Base-by-base conservation (phyloP, 2,888 invertebrate genomes). In the Serrognathus titanus region DNA sequence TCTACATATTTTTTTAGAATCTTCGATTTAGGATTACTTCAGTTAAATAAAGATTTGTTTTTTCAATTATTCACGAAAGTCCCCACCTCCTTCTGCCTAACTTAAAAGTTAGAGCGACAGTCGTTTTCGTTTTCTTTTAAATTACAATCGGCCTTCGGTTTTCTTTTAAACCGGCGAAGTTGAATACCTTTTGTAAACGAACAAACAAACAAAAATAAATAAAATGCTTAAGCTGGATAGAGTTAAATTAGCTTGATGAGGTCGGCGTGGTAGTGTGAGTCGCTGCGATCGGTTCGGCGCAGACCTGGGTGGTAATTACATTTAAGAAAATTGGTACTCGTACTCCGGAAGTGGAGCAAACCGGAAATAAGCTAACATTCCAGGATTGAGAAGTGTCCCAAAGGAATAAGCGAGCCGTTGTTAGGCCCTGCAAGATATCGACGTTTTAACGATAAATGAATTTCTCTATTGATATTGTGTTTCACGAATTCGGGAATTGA, bases 311-410 rank as follows among this genome's bases (percentile, higher is more conserved):
- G 59, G 72, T 71, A 72, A 71, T 71, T 71, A 70, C 70, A 70
- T 71, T 71, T 71, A 69, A 69, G 71, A 71, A 72, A 69, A 72
- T 71, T 71, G 70, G 69, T 66, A 67, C 68, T 68, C 66, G 68
- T 64, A 63, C 61, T 63, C 63, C 65, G 68, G 69, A 69, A 67
- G 66, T 66, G 65, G 69, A 31, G 65, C 66, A 64, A 62, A 65
- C 64, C 69, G 68, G 69, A 69, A 70, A 69, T 71, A 69, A 69
- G 70, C 67, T 61, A 68, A 68, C 70, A 68, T 69, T 69, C 63
- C 66, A 61, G 64, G 65, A 67, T 65, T 66, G 67, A 63, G 64
- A 67, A 63, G 61, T 61, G 65, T 66, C 70, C 68, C 69, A 43
- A 54, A 64, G 68, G 70, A 67, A 63, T 64, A 64, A 52, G 55